Conservation (phyloP, 2,113 vertebrate genomes). For the Cyanocitta stelleri region DNA sequence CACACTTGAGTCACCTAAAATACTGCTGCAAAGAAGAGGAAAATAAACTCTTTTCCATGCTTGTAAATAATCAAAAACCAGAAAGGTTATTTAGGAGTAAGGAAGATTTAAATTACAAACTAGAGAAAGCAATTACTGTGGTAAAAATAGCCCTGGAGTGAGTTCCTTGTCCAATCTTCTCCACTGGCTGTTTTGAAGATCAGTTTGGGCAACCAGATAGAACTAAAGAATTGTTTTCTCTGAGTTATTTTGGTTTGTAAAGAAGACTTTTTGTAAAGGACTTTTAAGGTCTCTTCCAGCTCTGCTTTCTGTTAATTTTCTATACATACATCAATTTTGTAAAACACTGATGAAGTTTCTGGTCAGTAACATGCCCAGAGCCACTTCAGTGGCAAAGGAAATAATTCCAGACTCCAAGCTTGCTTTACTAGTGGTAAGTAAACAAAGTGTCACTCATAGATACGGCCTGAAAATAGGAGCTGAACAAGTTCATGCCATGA, state of each 20-base stretch:
- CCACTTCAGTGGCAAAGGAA: neutral
- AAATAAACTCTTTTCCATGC: neutral
- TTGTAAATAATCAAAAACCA: neutral
- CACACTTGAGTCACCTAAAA: neutral
- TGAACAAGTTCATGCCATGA: neutral
- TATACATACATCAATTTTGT: neutral
- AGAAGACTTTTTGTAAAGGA: neutral
- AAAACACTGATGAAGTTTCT: neutral
- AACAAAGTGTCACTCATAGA: neutral
- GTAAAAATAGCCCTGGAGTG: neutral
- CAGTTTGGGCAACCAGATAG: neutral
- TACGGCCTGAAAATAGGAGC: rapidly evolving
- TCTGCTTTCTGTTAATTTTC: neutral
- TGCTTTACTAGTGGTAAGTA: neutral
- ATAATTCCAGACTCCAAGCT: neutral
- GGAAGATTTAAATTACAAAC: neutral
- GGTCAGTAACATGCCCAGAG: neutral
- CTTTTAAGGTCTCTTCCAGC: neutral
- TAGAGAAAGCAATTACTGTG: neutral
- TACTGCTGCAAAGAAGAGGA: neutral
- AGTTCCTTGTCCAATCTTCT: neutral
- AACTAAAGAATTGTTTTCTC: neutral
- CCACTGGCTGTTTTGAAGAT: neutral
- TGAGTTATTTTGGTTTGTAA: neutral
- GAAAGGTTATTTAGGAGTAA: neutral